A percentile compares a stretch with the other conserved stretches of the same genome.
Conservation (phyloP, 2,113 vertebrate species). For the Festucalex cinctus region DNA sequence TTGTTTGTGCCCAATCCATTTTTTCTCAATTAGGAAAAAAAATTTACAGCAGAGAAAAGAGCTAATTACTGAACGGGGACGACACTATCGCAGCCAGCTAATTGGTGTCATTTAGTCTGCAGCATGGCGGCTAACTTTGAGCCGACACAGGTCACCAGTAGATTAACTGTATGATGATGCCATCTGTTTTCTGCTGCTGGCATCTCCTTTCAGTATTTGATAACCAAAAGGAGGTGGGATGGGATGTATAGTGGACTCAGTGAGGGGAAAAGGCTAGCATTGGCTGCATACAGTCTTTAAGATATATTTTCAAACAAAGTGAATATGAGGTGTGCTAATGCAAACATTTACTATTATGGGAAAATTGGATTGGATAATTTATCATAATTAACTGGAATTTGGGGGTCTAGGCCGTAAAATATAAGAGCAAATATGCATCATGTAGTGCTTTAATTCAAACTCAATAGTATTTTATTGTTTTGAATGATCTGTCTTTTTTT, state of each 20-base stretch:
- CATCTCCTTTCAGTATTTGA: neutral
- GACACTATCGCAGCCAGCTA: slow-evolving; percentile 46
- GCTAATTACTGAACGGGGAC: slow-evolving; percentile 54
- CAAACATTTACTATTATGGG: too few relatives aligned
- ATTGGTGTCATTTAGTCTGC: slow-evolving; percentile 58
- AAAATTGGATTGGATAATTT: too few relatives aligned
- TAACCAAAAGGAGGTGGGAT: neutral
- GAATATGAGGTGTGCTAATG: too few relatives aligned
- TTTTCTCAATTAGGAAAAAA: slow-evolving; percentile 64
- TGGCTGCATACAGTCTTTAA: too few relatives aligned
- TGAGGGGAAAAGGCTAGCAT: too few relatives aligned
- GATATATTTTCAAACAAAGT: too few relatives aligned
- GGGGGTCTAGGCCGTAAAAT: too few relatives aligned
- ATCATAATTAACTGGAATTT: too few relatives aligned
- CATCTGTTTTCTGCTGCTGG: slow-evolving; percentile 17
- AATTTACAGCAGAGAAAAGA: slow-evolving; percentile 55
- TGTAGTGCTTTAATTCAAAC: too few relatives aligned
- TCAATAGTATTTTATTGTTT: too few relatives aligned
- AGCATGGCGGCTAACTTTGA: slow-evolving; percentile 44
- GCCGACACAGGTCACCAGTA: slow-evolving; percentile 44
- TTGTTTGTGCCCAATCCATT: slow-evolving; percentile 58
- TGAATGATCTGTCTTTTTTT: too few relatives aligned
- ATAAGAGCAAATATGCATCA: too few relatives aligned
- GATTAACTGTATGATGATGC: slow-evolving; percentile 53
- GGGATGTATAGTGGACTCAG: neutral